A percentile compares a stretch with the other conserved stretches of the same genome.
Conservation (phyloP, 2,113 vertebrate genomes). For the Dolichallabes microphthalmus region DNA sequence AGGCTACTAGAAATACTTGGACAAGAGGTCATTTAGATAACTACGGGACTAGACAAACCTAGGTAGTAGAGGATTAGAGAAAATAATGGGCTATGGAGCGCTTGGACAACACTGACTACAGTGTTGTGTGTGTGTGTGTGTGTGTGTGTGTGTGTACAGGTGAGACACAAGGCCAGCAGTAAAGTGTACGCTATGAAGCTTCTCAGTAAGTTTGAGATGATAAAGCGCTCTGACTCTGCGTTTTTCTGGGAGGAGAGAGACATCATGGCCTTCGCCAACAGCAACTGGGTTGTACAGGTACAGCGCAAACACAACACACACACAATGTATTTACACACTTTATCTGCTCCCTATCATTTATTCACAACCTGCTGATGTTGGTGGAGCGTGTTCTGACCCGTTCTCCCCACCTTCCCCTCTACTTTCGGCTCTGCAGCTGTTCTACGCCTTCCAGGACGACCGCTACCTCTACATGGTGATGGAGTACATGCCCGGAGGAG, state of each 20-base stretch:
- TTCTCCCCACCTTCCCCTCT: not conserved
- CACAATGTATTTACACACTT: not conserved
- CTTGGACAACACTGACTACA: not conserved
- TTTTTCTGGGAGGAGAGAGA: slow-evolving; percentile 99
- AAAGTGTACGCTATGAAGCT: slow-evolving; percentile 99
- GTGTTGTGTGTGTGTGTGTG: slow-evolving; percentile 46
- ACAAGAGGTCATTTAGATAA: not conserved
- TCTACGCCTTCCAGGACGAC: slow-evolving; percentile 97
- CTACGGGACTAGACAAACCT: not conserved
- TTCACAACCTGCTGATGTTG: not conserved
- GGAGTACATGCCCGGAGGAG: slow-evolving; percentile 99
- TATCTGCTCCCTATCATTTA: not conserved
- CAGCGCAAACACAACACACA: not conserved
- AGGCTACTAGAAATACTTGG: not conserved
- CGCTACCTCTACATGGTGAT: slow-evolving; percentile 99
- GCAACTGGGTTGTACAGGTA: slow-evolving; percentile 99
- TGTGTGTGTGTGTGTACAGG: slow-evolving; percentile 68
- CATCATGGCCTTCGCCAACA: slow-evolving; percentile 99
- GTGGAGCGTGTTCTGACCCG: not conserved
- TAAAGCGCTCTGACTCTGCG: slow-evolving; percentile 97
- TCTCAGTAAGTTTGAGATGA: slow-evolving; percentile 99
- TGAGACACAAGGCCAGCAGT: slow-evolving; percentile 91
- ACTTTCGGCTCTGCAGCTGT: slow-evolving; percentile 73
- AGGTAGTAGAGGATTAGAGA: not conserved
- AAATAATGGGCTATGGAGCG: not conserved